Base-by-base conservation (phyloP, 2,888 invertebrate species). In the Aquatica leii region DNA sequence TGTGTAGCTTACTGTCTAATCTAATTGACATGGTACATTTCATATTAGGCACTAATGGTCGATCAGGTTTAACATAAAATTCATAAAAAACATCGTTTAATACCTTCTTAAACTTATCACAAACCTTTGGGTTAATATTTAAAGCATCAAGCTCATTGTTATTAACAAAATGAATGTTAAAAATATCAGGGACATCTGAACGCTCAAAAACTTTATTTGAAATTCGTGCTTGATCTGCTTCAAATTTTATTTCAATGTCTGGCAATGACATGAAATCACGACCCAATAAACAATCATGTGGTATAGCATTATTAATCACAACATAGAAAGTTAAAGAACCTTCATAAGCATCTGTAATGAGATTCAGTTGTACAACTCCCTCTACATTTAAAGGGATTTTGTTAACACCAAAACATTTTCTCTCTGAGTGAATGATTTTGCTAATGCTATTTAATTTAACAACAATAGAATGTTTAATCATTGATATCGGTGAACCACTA, bases 21-120 rank as follows among this genome's bases (percentile, higher is more conserved):
- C 14, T 53, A 17, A 53, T 40, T n/a, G 17, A 9, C 41, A 53
- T 40, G 8, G 37, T 17, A 53, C 1, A 51, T 15, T 37, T 51
- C 17, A 15, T 35, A 15, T 35, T 34, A 12, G 51, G 35, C 34
- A 17, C 12, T 12, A 17, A 8, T 18, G 40, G 20, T 40, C 53
- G 24, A 40, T 14, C 21, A n/a, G n/a, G n/a, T n/a, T n/a, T n/a
- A n/a, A n/a, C n/a, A n/a, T n/a, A n/a, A n/a, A n/a, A n/a, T n/a
- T 41, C 41, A 41, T 11, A 41, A 41, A 41, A 41, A 41, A 12
- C 8, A 41, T 41, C 15, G 15, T 41, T 41, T 14, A 41, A 14
- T 14, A 12, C 15, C 8, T 41, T 15, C 15, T 15, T 41, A 41
- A 8, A 11, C 41, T 41, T 41, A 14, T 41, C 15, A 41, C 41